Evolutionary conservation across 2,113 vertebrate species (phyloP), one percentile per base, ranked within the genome.

Genomic region (Pseudorasbora parva): DNA sequence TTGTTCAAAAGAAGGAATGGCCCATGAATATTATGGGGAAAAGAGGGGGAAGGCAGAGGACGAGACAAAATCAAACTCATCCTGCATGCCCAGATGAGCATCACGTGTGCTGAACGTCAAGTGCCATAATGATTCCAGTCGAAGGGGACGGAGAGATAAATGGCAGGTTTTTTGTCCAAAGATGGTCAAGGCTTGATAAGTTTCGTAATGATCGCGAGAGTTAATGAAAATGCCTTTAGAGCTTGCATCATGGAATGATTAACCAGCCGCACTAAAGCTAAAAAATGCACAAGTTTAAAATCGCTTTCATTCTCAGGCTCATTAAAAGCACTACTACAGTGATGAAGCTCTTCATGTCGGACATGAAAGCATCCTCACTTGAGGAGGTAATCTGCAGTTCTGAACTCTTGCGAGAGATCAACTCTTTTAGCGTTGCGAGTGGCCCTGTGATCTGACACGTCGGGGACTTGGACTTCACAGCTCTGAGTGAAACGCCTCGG

Each of bases 391-490:
- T 54, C 73, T 30, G 49, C 33, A n/a, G 73, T 49, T 21, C 47
- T 21, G 6, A 8, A 21, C 41, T 74, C 41, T 72, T 15, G 69
- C 45, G 43, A 43, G 69, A 51, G 47, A 74, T 19, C 72, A 25
- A 25, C 2, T 51, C 47, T 74, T 74, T 54, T 54, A 75, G 72
- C 72, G 47, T 2, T 4, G 72, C 15, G 45, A 54, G 47, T 54
- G 41, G 33, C 37, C 56, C 37, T 75, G 71, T 74, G 51, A 75
- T 83, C 81, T 75, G 71, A 83, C 81, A 64, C 56, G 3, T 62
- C 30, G 9, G 74, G 74, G 82, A 83, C 72, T 76, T 66, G 49
- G 73, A 51, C 59, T 78, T 82, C 51, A 68, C 82, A 57, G 74
- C 33, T 14, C 47, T 56, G 73, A 62, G 51, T 27, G 59, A 74